Conservation (phyloP, 2,113 vertebrate genomes). For the Chitala chitala region DNA sequence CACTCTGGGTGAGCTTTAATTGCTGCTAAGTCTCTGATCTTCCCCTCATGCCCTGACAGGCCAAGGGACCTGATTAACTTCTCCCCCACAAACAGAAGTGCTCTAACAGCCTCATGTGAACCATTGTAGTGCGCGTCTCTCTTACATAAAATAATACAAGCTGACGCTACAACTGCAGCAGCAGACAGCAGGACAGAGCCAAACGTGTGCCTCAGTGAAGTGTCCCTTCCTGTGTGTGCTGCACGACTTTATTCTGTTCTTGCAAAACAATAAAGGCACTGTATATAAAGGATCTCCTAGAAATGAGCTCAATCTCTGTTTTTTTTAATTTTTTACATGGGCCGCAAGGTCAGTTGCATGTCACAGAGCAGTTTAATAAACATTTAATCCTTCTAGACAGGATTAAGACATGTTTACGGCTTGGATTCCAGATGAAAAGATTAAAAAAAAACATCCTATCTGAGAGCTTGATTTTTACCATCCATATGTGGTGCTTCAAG, state of each 20-base stretch:
- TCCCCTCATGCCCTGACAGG: slow-evolving; percentile 22
- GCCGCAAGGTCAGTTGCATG: neutral
- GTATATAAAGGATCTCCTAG: neutral
- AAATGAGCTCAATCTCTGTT: neutral
- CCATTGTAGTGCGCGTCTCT: neutral
- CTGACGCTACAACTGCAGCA: no score
- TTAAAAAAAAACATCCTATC: neutral
- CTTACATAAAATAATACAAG: neutral
- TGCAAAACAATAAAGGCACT: no score
- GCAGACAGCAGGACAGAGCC: neutral
- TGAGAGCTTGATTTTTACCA: neutral
- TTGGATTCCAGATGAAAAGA: neutral
- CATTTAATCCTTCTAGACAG: neutral
- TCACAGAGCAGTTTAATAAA: neutral
- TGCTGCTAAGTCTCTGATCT: slow-evolving; percentile 38
- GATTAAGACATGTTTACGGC: slow-evolving; percentile 1
- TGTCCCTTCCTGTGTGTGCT: no score
- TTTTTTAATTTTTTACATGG: neutral
- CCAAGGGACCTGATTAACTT: slow-evolving; percentile 40
- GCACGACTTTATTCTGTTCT: no score
- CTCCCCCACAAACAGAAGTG: slow-evolving; percentile 19
- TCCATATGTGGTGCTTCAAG: neutral
- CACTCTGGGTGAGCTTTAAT: slow-evolving; percentile 44
- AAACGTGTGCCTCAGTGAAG: no score
- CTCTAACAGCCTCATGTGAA: neutral